Conservation (phyloP, 2,113 vertebrate genomes). For the Gulo gulo region DNA sequence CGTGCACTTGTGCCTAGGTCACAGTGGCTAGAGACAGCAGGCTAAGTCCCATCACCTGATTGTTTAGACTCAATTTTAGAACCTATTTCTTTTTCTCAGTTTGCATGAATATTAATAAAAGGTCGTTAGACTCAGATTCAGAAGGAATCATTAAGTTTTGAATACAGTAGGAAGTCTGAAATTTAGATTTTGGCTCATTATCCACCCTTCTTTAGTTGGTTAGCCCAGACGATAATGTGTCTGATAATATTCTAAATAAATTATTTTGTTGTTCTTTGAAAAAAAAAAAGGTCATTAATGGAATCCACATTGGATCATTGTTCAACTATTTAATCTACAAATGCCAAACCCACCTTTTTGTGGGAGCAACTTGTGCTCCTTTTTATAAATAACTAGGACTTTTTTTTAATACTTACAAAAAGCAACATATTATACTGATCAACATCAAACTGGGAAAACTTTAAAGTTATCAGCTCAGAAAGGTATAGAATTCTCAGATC, state of each 20-base stretch:
- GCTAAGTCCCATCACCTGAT: neutral
- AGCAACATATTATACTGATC: neutral
- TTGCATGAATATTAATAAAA: neutral
- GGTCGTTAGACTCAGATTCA: neutral
- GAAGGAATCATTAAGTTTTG: neutral
- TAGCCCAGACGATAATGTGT: neutral
- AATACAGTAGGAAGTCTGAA: neutral
- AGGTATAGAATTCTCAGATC: constrained; percentile 19
- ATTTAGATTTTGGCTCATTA: neutral
- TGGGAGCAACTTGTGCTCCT: neutral
- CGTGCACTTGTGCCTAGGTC: neutral
- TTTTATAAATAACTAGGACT: neutral
- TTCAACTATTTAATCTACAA: neutral
- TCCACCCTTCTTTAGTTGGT: neutral
- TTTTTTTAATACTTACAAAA: constrained; percentile 7
- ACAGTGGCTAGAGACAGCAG: neutral
- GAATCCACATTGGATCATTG: neutral
- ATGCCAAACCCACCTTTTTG: neutral
- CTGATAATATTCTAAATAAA: neutral
- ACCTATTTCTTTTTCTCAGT: neutral
- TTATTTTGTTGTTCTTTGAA: neutral
- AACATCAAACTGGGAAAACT: neutral
- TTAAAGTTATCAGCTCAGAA: constrained; percentile 19
- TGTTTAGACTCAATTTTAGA: neutral
- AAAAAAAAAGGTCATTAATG: neutral